Base-by-base conservation (phyloP, 2,888 invertebrate species). In the Sialis lutaria region DNA sequence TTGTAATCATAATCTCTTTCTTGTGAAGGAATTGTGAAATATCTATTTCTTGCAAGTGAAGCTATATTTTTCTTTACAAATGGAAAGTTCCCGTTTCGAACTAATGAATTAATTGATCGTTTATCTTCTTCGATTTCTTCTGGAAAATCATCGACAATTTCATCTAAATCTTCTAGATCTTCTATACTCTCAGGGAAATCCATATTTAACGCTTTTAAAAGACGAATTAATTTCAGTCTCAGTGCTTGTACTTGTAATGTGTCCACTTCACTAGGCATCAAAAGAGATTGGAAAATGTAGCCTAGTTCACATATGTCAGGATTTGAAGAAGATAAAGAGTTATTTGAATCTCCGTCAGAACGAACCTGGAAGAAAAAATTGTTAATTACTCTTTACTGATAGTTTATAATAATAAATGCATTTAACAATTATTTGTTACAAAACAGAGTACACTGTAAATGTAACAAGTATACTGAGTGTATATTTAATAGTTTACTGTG, bases 1-100 rank as follows among this genome's bases (percentile, higher is more conserved):
- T 86, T 87, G 48, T 68, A 71, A 35, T 60, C 59, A 6, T 55
- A 56, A 39, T 55, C 52, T 34, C 67, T 64, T 1, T 65, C 59
- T 4, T 67, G 59, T 0, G 61, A 59, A 5, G 63, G 57, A 4
- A 64, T 64, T 45, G 60, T 61, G 8, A 67, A 55, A 47, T 64
- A 62, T 4, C 67, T 68, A 1, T 61, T 63, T 31, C 69, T 60
- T 0, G 68, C 67, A 33, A 70, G 51, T 1, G 70, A 62, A 44
- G 69, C 72, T 9, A 72, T 53, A 53, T 68, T 72, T 10, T 69
- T 55, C 53, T 69, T 69, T 5, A 55, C 52, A 40, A 45, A 50
- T 1, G 62, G 61, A 13, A 63, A 51, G 44, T 59, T 58, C 37
- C 61, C 58, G 57, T 58, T 60, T 42, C 56, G 55, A 2, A 61